Percentiles rank a stretch among this genome's conserved stretches.
phyloP scores from a whole-genome alignment of 2,888 invertebrate genomes.

The Dorcus hopei region DNA sequence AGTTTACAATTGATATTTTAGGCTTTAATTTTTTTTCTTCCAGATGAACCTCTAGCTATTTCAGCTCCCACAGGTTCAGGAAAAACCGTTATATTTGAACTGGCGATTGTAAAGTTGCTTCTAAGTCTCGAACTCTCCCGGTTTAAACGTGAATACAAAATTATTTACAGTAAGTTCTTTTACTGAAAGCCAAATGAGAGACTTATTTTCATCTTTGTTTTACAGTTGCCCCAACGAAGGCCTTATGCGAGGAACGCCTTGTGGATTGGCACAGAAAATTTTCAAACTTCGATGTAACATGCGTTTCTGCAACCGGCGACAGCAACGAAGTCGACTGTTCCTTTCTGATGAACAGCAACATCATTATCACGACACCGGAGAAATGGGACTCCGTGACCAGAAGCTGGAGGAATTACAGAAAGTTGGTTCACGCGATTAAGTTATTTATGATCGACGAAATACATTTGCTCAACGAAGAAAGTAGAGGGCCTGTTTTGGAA shows the following conservation, averaged over 20 bases:
- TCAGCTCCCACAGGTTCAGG: slow-evolving; percentile 82
- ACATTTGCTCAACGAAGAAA: slow-evolving; percentile 70
- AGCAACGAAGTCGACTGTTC: slow-evolving; percentile 61
- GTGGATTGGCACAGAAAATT: slow-evolving; percentile 74
- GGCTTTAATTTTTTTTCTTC: slow-evolving; percentile 20
- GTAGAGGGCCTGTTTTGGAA: slow-evolving; percentile 73
- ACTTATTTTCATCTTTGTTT: background rate
- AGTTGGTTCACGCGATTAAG: slow-evolving; percentile 61
- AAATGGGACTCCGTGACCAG: slow-evolving; percentile 82
- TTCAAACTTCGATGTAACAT: slow-evolving; percentile 58
- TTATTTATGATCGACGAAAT: slow-evolving; percentile 75
- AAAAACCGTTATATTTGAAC: slow-evolving; percentile 79
- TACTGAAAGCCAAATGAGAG: background rate
- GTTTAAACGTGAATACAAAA: slow-evolving; percentile 57
- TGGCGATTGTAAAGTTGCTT: slow-evolving; percentile 68
- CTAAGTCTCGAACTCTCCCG: slow-evolving; percentile 53
- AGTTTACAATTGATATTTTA: no score
- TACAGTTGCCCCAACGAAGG: slow-evolving; percentile 77
- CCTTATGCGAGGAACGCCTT: slow-evolving; percentile 69
- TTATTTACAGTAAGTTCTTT: slow-evolving; percentile 65
- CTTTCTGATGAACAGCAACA: slow-evolving; percentile 49
- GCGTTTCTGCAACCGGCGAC: slow-evolving; percentile 75
- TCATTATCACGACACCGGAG: slow-evolving; percentile 79
- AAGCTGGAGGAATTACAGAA: slow-evolving; percentile 66
- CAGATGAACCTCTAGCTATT: slow-evolving; percentile 69